Percentiles rank a stretch among this genome's conserved stretches.
These are phyloP conservation scores for Thunnus thynnus DNA, from an alignment of 2,113 vertebrate genomes.

Conservation along the genomic window DNA sequence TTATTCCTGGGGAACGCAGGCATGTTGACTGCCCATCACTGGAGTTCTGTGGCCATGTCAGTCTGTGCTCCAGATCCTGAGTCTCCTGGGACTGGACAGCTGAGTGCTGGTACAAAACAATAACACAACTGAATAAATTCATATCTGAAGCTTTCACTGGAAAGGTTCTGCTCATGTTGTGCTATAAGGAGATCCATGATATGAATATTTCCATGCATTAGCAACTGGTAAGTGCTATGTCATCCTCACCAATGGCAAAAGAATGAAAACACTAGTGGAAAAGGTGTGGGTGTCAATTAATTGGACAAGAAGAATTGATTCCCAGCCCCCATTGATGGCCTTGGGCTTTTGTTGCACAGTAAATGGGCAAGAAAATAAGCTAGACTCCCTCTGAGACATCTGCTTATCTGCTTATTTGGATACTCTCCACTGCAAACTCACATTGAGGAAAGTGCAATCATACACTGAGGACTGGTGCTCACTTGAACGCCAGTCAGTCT, in stretches of 20 bases:
- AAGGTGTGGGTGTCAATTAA: not conserved
- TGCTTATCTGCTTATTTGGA: slow-evolving; percentile 8
- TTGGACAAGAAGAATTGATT: not conserved
- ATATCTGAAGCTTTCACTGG: not conserved
- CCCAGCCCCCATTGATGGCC: not conserved
- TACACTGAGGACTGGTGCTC: not conserved
- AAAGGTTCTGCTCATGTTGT: not conserved
- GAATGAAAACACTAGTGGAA: not conserved
- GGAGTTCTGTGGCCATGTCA: not conserved
- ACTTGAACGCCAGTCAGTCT: not conserved
- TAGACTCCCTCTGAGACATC: not conserved
- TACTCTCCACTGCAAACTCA: not conserved
- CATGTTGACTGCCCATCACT: not conserved
- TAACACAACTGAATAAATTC: not conserved
- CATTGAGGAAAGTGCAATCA: not conserved
- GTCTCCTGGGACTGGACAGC: not conserved
- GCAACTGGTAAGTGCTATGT: not conserved
- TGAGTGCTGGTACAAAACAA: not conserved
- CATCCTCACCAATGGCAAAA: not conserved
- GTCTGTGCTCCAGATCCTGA: no score
- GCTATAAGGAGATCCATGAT: not conserved
- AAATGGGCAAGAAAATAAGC: not conserved
- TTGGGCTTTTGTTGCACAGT: not conserved
- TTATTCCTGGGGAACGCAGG: not conserved
- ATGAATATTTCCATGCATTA: not conserved